These are phyloP conservation scores for Cygnus atratus DNA, from an alignment of 2,113 vertebrate species.

Conservation along the genomic window DNA sequence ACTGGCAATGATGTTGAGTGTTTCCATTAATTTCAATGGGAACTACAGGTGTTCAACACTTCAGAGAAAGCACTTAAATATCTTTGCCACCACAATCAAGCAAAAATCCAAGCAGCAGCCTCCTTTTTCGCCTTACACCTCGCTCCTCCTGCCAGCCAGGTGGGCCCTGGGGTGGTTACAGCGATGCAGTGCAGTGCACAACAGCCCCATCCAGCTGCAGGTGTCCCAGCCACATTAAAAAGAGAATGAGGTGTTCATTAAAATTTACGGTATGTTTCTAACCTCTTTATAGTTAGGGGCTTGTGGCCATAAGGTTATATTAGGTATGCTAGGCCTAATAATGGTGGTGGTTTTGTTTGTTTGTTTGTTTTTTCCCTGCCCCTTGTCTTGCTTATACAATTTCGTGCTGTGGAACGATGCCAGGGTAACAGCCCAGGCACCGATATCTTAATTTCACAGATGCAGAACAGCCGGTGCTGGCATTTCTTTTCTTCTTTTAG, in stretches of 20 bases:
- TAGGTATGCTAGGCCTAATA: background rate
- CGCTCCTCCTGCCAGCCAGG: background rate
- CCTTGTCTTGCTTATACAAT: background rate
- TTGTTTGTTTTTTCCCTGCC: background rate
- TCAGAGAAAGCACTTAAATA: background rate
- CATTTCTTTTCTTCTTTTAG: background rate
- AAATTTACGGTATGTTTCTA: background rate
- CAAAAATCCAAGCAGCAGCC: background rate
- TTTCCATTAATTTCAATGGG: background rate
- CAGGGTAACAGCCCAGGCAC: background rate
- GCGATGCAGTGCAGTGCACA: background rate
- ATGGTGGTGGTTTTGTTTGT: background rate
- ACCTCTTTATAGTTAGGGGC: background rate
- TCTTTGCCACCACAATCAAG: background rate
- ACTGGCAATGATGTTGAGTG: rapidly evolving
- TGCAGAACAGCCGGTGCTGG: background rate
- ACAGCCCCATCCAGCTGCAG: background rate
- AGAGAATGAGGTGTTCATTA: background rate
- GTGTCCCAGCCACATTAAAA: background rate
- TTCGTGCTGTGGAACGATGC: background rate
- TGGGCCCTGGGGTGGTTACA: background rate
- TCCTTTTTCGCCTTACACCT: background rate
- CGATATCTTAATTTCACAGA: background rate
- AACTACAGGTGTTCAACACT: background rate
- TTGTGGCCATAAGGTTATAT: background rate